Evolutionary conservation across 2,888 invertebrate genomes (phyloP).

Genomic region (Podotricha telesiphe): DNA sequence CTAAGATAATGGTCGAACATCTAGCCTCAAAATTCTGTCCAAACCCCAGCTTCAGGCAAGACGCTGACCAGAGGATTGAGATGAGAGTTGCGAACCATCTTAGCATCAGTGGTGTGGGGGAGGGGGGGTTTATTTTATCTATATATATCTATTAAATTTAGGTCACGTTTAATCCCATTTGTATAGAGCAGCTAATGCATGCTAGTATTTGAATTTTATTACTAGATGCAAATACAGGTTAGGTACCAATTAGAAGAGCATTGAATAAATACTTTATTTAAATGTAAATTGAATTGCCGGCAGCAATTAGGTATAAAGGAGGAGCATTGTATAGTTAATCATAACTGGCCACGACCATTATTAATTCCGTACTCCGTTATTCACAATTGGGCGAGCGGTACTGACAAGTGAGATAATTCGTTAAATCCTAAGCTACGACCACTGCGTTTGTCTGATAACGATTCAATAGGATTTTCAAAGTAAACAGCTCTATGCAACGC

Average conservation of each 20-base stretch:
- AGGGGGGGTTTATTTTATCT: not conserved
- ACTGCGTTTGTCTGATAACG: constrained; percentile 75
- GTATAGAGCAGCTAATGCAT: not conserved
- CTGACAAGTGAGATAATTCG: constrained; percentile 72
- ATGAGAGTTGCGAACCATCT: no score
- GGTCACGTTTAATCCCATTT: not conserved
- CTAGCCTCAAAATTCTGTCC: no score
- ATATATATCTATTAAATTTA: not conserved
- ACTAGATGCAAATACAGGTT: not conserved
- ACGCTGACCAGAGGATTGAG: no score
- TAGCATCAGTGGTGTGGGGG: no score
- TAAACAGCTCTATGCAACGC: constrained; percentile 48
- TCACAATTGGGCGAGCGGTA: constrained; percentile 64
- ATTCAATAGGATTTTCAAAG: constrained; percentile 67
- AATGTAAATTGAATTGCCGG: constrained; percentile 36
- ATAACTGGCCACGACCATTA: constrained; percentile 45
- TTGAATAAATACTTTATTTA: not conserved
- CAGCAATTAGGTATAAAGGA: constrained; percentile 41
- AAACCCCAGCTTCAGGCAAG: no score
- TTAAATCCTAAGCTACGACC: constrained; percentile 74
- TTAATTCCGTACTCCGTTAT: constrained; percentile 43
- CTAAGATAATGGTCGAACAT: no score
- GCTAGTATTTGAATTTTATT: constrained; percentile 3
- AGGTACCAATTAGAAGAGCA: not conserved
- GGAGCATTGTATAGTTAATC: constrained; percentile 29